Evolutionary conservation across 2,888 invertebrate species (phyloP).

Genomic region (Epinotia demarniana): DNA sequence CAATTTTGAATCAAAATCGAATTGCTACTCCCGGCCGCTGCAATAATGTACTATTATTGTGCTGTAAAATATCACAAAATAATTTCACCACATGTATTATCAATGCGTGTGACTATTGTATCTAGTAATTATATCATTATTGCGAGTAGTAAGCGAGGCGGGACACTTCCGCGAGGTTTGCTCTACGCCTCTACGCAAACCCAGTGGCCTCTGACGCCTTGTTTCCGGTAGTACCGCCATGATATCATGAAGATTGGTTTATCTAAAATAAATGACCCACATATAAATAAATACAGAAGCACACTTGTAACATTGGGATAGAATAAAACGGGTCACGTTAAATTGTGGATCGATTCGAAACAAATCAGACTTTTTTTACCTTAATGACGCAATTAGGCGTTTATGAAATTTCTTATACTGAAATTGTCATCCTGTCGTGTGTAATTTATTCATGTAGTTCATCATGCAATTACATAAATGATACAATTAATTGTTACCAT

Average conservation of each 20-base stretch:
- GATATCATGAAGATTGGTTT: conserved; percentile 28
- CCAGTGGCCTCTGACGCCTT: conserved; percentile 22
- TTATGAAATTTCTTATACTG: too few species aligned
- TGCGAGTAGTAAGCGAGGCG: conserved; percentile 27
- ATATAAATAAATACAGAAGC: neutral
- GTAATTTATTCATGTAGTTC: neutral
- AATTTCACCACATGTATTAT: too few species aligned
- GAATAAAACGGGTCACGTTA: too few species aligned
- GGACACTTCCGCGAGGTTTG: conserved; percentile 19
- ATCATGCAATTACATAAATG: neutral
- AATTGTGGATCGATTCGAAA: too few species aligned
- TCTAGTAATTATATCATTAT: conserved; percentile 7
- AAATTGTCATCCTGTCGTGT: neutral
- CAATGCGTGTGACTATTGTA: conserved; percentile 22
- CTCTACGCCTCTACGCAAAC: conserved; percentile 31
- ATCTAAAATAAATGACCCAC: neutral
- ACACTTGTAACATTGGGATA: neutral
- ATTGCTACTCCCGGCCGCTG: too few species aligned
- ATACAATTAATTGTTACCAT: too few species aligned
- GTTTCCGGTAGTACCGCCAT: neutral
- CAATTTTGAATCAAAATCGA: too few species aligned
- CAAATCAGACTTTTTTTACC: too few species aligned
- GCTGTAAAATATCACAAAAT: neutral
- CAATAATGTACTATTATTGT: too few species aligned
- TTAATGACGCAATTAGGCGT: too few species aligned